Conservation (phyloP, 2,797 vertebrate species). For the Acipenser ruthenus region DNA sequence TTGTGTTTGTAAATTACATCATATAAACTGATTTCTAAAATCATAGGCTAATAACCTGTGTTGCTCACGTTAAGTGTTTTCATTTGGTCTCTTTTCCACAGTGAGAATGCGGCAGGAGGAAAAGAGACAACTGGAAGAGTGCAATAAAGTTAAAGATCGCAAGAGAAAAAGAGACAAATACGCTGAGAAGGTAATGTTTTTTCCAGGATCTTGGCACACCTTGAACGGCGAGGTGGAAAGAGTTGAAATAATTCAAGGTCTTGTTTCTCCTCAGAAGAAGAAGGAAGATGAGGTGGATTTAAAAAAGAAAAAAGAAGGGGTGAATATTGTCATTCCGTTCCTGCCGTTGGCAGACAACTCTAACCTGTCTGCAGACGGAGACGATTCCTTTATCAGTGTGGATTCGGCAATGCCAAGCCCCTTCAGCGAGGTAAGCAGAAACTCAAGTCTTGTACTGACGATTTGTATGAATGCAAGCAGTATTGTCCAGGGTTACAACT, state of each 20-base stretch:
- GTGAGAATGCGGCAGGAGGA: constrained; percentile 94
- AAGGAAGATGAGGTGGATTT: constrained; percentile 83
- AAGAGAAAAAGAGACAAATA: constrained; percentile 97
- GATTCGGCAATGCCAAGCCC: constrained; percentile 97
- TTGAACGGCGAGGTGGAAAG: background rate
- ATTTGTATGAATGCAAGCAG: background rate
- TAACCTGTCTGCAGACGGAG: constrained; percentile 92
- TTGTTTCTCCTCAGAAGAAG: constrained; percentile 67
- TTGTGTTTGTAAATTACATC: background rate
- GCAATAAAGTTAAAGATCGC: constrained; percentile 92
- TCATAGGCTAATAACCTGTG: background rate
- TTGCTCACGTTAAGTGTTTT: background rate
- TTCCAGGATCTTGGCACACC: background rate
- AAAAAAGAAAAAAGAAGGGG: constrained; percentile 80
- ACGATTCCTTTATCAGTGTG: constrained; percentile 92
- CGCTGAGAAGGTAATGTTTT: constrained; percentile 80
- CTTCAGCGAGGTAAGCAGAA: constrained; percentile 82
- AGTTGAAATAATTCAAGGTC: too few relatives aligned
- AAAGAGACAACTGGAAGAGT: constrained; percentile 88
- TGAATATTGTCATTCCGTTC: constrained; percentile 87
- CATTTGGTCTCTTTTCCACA: constrained; percentile 30
- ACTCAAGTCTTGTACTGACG: background rate
- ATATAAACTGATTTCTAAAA: background rate
- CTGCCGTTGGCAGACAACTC: constrained; percentile 94
- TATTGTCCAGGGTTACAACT: background rate